These are phyloP conservation scores for Petrocephalus microphthalmus DNA, from an alignment of 2,113 vertebrate genomes.

Conservation along the genomic window DNA sequence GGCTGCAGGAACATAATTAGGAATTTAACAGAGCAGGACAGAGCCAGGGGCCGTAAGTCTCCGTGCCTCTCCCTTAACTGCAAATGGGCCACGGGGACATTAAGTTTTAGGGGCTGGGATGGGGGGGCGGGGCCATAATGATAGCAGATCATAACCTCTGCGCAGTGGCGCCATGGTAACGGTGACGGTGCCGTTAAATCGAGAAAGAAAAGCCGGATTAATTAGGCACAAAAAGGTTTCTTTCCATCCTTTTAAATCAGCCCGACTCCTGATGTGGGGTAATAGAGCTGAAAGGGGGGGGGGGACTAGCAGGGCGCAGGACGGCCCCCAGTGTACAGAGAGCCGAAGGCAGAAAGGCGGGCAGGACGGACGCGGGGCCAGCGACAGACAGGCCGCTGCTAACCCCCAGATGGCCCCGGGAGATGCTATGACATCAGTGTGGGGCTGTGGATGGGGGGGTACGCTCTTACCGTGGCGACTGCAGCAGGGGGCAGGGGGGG, in stretches of 20 bases:
- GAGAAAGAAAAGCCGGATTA: conserved; percentile 54
- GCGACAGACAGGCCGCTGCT: not conserved
- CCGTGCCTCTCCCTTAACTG: conserved; percentile 67
- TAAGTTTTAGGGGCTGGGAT: conserved; percentile 65
- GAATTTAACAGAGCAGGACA: conserved; percentile 69
- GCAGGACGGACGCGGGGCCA: not conserved
- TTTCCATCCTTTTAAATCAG: conserved; percentile 27
- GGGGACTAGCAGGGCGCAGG: conserved; percentile 44
- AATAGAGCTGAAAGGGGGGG: conserved; percentile 35
- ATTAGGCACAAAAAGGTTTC: conserved; percentile 54
- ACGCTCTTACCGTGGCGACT: conserved; percentile 42
- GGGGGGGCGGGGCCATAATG: conserved; percentile 42
- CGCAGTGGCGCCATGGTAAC: conserved; percentile 46
- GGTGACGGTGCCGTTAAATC: conserved; percentile 57
- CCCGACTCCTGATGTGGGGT: conserved; percentile 43
- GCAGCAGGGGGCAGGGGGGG: conserved; percentile 46
- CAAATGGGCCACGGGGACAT: conserved; percentile 66
- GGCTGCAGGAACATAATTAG: conserved; percentile 56
- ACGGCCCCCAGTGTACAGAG: conserved; percentile 25
- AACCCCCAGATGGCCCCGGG: not conserved
- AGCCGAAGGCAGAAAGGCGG: not conserved
- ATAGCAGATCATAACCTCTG: conserved; percentile 31
- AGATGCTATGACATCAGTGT: conserved; percentile 5
- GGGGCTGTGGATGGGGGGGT: conserved; percentile 5
- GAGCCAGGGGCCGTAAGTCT: conserved; percentile 57